phyloP scores from a whole-genome alignment of 2,888 invertebrate genomes.

The Cabera pusaria region DNA sequence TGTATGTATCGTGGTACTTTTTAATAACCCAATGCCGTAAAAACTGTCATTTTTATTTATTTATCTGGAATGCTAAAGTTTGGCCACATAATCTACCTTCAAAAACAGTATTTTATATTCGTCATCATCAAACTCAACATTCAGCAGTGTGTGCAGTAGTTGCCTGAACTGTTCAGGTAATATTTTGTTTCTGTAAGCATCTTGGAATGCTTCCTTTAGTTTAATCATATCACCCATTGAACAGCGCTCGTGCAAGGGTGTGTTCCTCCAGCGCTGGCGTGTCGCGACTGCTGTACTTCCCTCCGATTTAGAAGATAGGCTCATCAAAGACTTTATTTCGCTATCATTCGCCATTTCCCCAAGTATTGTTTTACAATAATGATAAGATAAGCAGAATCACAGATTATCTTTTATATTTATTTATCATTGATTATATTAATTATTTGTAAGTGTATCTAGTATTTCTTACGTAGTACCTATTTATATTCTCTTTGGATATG shows the following conservation, averaged over 20 bases:
- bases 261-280: conserved; percentile 52
- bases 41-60: too few relatives aligned
- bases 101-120: conserved; percentile 85
- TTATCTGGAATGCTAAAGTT: too few relatives aligned
- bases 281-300: conserved; percentile 48
- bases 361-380: too few relatives aligned
- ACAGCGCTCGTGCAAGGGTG: conserved; percentile 66
- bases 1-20: too few relatives aligned
- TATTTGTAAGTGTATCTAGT: too few relatives aligned
- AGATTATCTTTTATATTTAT: too few relatives aligned
- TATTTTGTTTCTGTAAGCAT: conserved; percentile 63
- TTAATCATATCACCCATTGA: conserved; percentile 69
- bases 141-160: conserved; percentile 62
- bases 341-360: conserved; percentile 55
- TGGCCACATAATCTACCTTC: too few relatives aligned
- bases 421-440: too few relatives aligned
- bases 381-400: too few relatives aligned
- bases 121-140: conserved; percentile 79
- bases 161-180: conserved; percentile 65
- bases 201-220: conserved; percentile 71
- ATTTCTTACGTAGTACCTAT: too few relatives aligned
- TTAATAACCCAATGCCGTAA: too few relatives aligned
- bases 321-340: conserved; percentile 58
- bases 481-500: too few relatives aligned
- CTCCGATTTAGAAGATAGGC: conserved; percentile 59